Evolutionary conservation across 2,797 vertebrate genomes (phyloP), one percentile per base, ranked within the genome.

Genomic region (Artibeus lituratus): DNA sequence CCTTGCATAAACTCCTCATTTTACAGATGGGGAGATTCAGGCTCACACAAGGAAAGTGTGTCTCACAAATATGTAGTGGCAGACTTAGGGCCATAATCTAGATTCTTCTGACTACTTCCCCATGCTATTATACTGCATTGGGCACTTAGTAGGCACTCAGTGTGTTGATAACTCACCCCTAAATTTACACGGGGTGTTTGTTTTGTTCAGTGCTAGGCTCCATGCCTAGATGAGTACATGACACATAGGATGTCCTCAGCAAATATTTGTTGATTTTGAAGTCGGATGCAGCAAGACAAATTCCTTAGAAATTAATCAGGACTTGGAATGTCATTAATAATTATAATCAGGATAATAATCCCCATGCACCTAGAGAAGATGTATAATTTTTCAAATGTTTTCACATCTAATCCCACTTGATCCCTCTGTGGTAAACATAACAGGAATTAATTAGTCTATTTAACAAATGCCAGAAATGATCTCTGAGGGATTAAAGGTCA

Each of bases 281-380:
- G 37, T 35, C 11, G 1, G 35, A 91, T 12, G 18, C 74, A 81
- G 70, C 18, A 87, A 95, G 65, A 91, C n/a, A 81, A 96, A 92
- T 85, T 86, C 67, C 24, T 65, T 76, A 47, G 10, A 90, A 89
- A 44, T 82, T 90, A 87, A 91, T 70, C 72, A 96, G 62, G 82
- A 92, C 42, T 92, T 53, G 82, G 32, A 82, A 42, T 29, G 72
- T 85, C 5, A 74, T 81, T 55, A 80, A 67, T 87, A 87, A 91
- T 87, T 69, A 93, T 47, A 81, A 65, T 87, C 80, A 92, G 76
- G 65, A 94, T 73, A 89, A 29, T 53, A 87, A 87, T 87, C 19
- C n/a, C 67, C 78, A 77, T 21, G 82, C 29, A 86, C 10, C 29
- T 39, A 94, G 35, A 90, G n/a, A 86, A 94, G 89, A 93, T 53